These are phyloP conservation scores for Trichopoda pennipes DNA, from an alignment of 2,888 invertebrate species.

Conservation along the genomic window DNA sequence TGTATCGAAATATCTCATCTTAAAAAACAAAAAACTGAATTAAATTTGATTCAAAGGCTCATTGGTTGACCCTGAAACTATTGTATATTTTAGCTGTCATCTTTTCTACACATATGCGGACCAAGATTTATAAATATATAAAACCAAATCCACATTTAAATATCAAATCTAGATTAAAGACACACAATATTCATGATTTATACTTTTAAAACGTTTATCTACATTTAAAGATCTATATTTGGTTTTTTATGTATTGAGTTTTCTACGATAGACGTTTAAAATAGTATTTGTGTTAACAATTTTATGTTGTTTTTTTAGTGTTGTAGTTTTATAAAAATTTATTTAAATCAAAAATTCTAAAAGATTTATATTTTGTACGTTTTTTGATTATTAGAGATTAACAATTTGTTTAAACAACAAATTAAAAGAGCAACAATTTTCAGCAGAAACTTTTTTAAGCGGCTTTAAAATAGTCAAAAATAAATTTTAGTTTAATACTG, in stretches of 20 bases:
- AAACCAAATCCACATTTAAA: conserved; percentile 21
- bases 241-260: conserved; percentile 9
- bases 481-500: not conserved
- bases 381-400: conserved; percentile 58
- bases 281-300: conserved; percentile 71
- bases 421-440: conserved; percentile 20
- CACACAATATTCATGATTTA: conserved; percentile 43
- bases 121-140: not conserved
- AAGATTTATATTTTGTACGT: conserved; percentile 35
- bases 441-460: conserved; percentile 20
- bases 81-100: not conserved
- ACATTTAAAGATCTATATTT: conserved; percentile 22
- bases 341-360: conserved; percentile 31
- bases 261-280: conserved; percentile 70
- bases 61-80: conserved; percentile 55
- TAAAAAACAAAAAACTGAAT: not conserved
- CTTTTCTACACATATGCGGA: not conserved
- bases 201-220: conserved; percentile 52
- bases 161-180: conserved; percentile 54
- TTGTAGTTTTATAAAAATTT: conserved; percentile 24
- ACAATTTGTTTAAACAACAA: conserved; percentile 60
- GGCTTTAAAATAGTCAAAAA: not conserved
- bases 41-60: conserved; percentile 38
- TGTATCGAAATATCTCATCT: conserved; percentile 14
- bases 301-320: conserved; percentile 18